Evolutionary conservation across 2,113 vertebrate genomes (phyloP).

Genomic region (Chaetorhynchus papuensis): DNA sequence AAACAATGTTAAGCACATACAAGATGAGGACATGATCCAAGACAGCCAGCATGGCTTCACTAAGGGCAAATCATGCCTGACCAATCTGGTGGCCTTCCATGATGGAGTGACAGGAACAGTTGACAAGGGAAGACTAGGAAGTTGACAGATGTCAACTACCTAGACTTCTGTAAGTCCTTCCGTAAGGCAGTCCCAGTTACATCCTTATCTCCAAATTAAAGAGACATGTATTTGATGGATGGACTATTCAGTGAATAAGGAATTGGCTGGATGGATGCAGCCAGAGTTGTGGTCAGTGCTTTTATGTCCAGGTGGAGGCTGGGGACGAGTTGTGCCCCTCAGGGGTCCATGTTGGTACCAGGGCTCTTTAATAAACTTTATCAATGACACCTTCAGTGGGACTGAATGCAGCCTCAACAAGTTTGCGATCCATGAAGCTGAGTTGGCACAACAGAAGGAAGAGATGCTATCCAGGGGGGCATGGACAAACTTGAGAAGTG

Average conservation of each 20-base stretch:
- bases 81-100: neutral
- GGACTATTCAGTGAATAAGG: neutral
- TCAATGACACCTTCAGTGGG: neutral
- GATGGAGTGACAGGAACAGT: neutral
- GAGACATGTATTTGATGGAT: neutral
- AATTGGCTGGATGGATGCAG: neutral
- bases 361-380: neutral
- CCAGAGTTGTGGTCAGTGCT: neutral
- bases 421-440: neutral
- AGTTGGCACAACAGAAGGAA: neutral
- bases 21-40: neutral
- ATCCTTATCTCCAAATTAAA: neutral
- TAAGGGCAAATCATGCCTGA: neutral
- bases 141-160: neutral
- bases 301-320: neutral
- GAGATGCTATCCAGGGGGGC: neutral
- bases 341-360: rapidly evolving
- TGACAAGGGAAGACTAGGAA: neutral
- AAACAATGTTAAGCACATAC: neutral
- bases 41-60: neutral
- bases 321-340: too few relatives aligned
- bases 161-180: neutral
- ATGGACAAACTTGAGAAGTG: neutral
- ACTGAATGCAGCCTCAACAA: neutral
- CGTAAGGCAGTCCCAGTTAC: rapidly evolving